Evolutionary conservation across 2,113 vertebrate species (phyloP), one percentile per base, ranked within the genome.

Genomic region (Sprattus sprattus): DNA sequence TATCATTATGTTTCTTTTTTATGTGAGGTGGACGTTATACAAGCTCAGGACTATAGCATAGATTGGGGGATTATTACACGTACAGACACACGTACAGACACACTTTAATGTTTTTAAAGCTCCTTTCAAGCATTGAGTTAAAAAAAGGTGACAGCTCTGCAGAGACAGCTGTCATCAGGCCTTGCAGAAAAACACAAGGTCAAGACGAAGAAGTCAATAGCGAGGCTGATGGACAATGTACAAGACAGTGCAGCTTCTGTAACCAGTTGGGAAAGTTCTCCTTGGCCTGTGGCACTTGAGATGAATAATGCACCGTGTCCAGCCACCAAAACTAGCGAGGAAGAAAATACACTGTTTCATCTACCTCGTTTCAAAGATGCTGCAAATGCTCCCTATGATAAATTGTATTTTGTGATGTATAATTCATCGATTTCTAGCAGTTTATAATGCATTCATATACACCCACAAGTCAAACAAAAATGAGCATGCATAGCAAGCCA

Each of bases 381-480:
- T 64, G 57, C 39, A 39, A 39, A 39, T 64, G 22, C 20, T n/a
- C 57, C 5, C 57, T 64, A n/a, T 64, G 57, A 64, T 64, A 20
- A n/a, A 4, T 64, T 64, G 22, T 22, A 64, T 3, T 64, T 67
- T 67, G 25, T 28, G 2, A 67, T 67, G 64, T 67, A 28, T 67
- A 25, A 67, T 67, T 67, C 64, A 67, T 67, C 25, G n/a, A 67
- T 11, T 28, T 67, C 64, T 5, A 67, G 5, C n/a, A 6, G 13
- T 67, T n/a, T 67, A 25, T 28, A 67, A 67, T 67, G 64, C 64
- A 67, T 67, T 25, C 64, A 67, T 67, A 67, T 28, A 67, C 64
- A 28, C 25, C 64, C n/a, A 67, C 64, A 67, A 67, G 64, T 67
- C 64, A 67, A 67, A 67, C 64, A 39, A 28, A 67, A 75, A 11